phyloP scores from a whole-genome alignment of 1,140 invertebrate species.

The Plectrocnemia conspersa region DNA sequence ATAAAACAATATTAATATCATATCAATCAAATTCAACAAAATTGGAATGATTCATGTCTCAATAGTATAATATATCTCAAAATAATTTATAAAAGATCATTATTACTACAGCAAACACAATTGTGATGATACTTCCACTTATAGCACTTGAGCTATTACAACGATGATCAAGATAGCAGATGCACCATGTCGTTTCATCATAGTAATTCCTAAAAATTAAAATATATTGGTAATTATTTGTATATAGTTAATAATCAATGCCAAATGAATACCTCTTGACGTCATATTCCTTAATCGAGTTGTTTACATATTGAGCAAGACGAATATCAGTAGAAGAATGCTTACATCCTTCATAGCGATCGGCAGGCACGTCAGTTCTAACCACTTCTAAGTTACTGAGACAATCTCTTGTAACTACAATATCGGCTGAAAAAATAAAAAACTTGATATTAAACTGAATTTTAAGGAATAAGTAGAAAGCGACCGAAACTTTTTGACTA shows the following conservation, averaged over 20 bases:
- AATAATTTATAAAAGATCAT: too few relatives aligned
- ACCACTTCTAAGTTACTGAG: slow-evolving; percentile 71
- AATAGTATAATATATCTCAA: too few relatives aligned
- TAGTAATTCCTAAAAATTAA: slow-evolving; percentile 67
- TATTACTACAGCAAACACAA: too few relatives aligned
- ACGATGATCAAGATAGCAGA: slow-evolving; percentile 85
- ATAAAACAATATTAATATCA: too few relatives aligned
- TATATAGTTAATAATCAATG: background rate
- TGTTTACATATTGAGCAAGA: slow-evolving; percentile 82
- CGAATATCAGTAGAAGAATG: slow-evolving; percentile 72
- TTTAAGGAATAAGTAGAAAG: slow-evolving; percentile 1
- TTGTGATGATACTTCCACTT: too few relatives aligned
- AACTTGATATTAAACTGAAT: slow-evolving; percentile 25
- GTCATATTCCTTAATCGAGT: slow-evolving; percentile 79
- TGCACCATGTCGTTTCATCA: slow-evolving; percentile 81
- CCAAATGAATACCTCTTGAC: slow-evolving; percentile 63
- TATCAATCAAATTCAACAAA: too few relatives aligned
- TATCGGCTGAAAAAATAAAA: slow-evolving; percentile 68
- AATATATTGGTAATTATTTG: slow-evolving; percentile 14
- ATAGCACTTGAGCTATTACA: slow-evolving; percentile 61
- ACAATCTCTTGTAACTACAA: slow-evolving; percentile 80
- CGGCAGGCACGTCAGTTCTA: slow-evolving; percentile 84
- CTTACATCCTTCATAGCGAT: slow-evolving; percentile 85
- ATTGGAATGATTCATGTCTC: too few relatives aligned
- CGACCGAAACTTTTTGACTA: slow-evolving; percentile 15